Percentiles rank a stretch among this genome's conserved stretches.
Conservation (phyloP, 2,888 invertebrate genomes). For the Sarcophaga carnaria region DNA sequence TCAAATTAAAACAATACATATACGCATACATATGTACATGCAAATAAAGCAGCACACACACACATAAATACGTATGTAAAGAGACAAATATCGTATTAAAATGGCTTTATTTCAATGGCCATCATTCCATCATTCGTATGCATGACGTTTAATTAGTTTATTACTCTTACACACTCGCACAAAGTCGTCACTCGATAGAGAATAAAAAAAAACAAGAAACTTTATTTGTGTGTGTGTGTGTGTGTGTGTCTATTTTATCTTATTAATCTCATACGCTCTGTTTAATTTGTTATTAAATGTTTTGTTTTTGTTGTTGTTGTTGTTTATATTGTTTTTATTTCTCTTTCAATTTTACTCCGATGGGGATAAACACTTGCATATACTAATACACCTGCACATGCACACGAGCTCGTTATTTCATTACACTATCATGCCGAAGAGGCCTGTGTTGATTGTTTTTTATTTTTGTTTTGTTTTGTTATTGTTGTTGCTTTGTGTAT, state of each 20-base stretch:
- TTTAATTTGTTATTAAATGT: constrained; percentile 20
- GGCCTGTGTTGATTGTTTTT: no score
- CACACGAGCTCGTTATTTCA: no score
- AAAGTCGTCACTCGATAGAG: no score
- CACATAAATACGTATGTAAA: no score
- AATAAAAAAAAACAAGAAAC: no score
- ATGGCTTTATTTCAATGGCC: neutral
- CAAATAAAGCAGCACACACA: neutral
- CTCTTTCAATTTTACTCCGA: neutral
- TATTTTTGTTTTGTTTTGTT: neutral
- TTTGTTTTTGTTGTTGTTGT: constrained; percentile 5
- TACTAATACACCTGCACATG: no score
- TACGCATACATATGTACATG: no score
- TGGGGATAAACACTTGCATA: neutral
- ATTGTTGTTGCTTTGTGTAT: neutral
- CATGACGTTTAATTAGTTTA: neutral
- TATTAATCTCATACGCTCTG: constrained; percentile 25
- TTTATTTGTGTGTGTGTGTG: neutral
- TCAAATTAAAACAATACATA: neutral
- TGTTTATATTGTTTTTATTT: constrained; percentile 1
- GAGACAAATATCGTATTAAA: no score
- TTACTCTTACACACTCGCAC: no score
- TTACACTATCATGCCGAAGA: no score
- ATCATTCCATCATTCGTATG: neutral
- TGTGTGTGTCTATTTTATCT: neutral